Base-by-base conservation (phyloP, 2,113 vertebrate genomes). In the Scortum barcoo region DNA sequence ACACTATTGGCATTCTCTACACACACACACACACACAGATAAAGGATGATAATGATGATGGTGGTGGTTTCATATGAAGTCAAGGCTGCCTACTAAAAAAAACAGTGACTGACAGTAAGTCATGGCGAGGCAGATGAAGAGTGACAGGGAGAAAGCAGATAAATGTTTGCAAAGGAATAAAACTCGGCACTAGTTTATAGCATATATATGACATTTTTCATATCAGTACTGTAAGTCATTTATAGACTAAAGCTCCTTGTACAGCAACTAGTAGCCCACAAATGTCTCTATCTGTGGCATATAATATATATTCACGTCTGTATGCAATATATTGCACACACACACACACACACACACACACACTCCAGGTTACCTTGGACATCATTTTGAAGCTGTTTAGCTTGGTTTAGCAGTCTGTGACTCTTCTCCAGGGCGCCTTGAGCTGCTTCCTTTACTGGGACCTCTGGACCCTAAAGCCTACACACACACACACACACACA, bases 1-100 rank as follows among this genome's bases (percentile, higher is more conserved):
- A 99, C 92, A 67, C 90, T 86, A 22, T 95, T 94, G 16, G 81
- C 90, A 54, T 96, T 96, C 91, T 96, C 98, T 99, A 51, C 79
- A 78, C 83, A 80, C 54, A 83, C 69, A 84, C 24, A 77, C 51
- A 61, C 28, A 65, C 62, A 6, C 28, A n/a, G 30, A 78, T 72
- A 36, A 76, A 76, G 54, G 60, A 26, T 13, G 46, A 57, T 51
- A 50, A 36, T 40, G 30, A 78, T 72, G 42, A 76, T 58, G 60
- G n/a, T 13, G 46, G 51, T 51, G 54, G 62, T 76, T 48, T 69
- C 48, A 78, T 69, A 74, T 48, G 57, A 84, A 78, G 56, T 44
- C 40, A 71, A 62, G 70, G 61, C 57, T 16, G 33, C 40, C 24
- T 19, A 40, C 50, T 76, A 77, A 67, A 79, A 53, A 81, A 83